Percentiles rank a stretch among this genome's conserved stretches.
phyloP scores from a whole-genome alignment of 2,113 vertebrate genomes.

The Syngnathus floridae region DNA sequence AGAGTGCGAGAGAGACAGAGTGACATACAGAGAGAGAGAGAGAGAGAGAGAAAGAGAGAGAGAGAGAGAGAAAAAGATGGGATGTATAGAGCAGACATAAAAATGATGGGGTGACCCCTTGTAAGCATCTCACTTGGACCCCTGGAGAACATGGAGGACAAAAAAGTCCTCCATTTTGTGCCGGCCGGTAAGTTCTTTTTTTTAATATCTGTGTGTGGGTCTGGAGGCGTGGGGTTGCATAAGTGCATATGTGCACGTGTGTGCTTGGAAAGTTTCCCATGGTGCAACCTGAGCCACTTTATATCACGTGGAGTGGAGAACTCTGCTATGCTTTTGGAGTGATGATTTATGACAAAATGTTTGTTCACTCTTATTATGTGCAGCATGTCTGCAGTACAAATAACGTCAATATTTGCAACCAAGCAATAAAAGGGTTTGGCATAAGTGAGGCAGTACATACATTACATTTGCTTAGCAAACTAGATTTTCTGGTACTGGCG shows the following conservation, averaged over 20 bases:
- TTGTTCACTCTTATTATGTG: background rate
- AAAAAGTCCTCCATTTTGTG: constrained; percentile 62
- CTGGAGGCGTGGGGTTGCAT: constrained; percentile 1
- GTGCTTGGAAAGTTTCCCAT: constrained; percentile 26
- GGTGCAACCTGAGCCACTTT: constrained; percentile 36
- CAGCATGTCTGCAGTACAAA: background rate
- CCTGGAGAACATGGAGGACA: constrained; percentile 56
- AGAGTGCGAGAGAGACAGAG: constrained; percentile 1
- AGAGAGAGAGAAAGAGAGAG: constrained; percentile 5
- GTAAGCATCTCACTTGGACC: constrained; percentile 25
- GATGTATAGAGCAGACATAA: constrained; percentile 21
- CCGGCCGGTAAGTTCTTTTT: constrained; percentile 60
- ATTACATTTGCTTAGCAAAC: background rate
- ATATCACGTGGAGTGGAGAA: constrained; percentile 28
- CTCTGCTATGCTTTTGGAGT: background rate
- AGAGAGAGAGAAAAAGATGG: constrained; percentile 25
- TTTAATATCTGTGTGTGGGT: background rate
- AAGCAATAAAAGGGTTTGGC: too few relatives aligned
- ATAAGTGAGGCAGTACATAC: background rate
- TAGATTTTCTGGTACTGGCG: background rate
- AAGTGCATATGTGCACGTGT: background rate
- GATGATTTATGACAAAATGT: background rate
- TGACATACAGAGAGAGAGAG: background rate
- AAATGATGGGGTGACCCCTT: constrained; percentile 62
- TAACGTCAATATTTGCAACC: background rate